A percentile compares a stretch with the other conserved stretches of the same genome.
Evolutionary conservation across 2,797 vertebrate genomes (phyloP).

Genomic region (Acestrorhynchus altus): DNA sequence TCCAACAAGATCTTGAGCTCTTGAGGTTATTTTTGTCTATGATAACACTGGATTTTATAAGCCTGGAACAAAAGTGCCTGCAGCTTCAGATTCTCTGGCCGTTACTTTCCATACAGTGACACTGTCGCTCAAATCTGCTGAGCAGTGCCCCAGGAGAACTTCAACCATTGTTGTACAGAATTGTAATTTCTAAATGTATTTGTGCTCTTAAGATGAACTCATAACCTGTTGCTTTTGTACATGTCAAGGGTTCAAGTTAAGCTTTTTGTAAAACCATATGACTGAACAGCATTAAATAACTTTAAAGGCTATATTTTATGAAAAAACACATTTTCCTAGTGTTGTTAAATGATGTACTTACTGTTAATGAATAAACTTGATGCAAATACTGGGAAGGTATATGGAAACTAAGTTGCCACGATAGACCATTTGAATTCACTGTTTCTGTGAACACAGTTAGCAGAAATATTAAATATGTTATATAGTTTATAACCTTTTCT

Average conservation of each 20-base stretch:
- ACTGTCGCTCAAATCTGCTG: too few relatives aligned
- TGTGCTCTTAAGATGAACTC: neutral
- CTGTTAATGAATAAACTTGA: too few relatives aligned
- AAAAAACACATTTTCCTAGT: too few relatives aligned
- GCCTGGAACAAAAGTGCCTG: neutral
- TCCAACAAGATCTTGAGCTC: neutral
- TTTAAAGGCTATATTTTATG: too few relatives aligned
- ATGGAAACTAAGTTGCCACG: too few relatives aligned
- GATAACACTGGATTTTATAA: slow-evolving; percentile 1
- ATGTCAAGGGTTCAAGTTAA: neutral
- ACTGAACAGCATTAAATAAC: slow-evolving; percentile 1
- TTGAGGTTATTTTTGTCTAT: neutral
- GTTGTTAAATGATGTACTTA: too few relatives aligned
- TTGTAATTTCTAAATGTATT: neutral
- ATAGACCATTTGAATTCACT: too few relatives aligned
- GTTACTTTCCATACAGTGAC: neutral
- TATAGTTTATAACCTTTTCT: too few relatives aligned
- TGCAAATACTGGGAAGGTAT: too few relatives aligned
- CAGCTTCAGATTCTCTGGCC: neutral
- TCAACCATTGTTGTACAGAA: neutral
- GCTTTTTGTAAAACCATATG: neutral
- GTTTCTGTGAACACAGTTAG: too few relatives aligned
- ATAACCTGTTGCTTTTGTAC: neutral
- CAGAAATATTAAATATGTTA: too few relatives aligned
- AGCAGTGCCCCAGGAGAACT: too few relatives aligned